Percentiles rank a stretch among this genome's conserved stretches.
These are phyloP conservation scores for Callimorpha dominula DNA, from an alignment of 2,888 invertebrate genomes.

Conservation along the genomic window DNA sequence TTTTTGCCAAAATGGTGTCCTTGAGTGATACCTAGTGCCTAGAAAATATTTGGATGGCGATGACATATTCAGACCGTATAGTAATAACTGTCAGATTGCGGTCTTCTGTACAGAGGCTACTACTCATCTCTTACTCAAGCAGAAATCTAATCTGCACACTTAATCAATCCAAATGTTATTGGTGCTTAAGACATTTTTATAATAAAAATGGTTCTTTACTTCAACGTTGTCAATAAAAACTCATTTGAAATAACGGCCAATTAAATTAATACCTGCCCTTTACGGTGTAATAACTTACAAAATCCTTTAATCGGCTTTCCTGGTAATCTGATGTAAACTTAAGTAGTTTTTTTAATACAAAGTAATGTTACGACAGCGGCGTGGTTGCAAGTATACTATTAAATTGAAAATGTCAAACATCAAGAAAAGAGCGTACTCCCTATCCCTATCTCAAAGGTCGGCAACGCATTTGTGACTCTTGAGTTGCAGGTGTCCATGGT, in stretches of 20 bases:
- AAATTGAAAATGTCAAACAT: background rate
- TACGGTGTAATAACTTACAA: conserved; percentile 9
- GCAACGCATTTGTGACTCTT: no score
- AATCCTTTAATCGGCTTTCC: conserved; percentile 9
- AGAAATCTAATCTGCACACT: no score
- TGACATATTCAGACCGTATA: no score
- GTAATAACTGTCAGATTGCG: no score
- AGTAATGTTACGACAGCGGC: background rate
- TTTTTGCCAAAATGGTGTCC: no score
- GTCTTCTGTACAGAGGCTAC: no score
- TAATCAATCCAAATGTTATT: background rate
- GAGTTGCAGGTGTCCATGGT: no score
- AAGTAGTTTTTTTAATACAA: conserved; percentile 1
- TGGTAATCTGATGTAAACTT: conserved; percentile 11
- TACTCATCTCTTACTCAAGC: background rate
- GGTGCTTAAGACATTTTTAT: background rate
- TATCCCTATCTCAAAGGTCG: no score
- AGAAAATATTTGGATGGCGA: no score
- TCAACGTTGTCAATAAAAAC: background rate
- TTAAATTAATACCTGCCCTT: background rate
- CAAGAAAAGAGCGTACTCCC: no score
- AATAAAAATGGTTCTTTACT: background rate
- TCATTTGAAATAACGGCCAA: background rate
- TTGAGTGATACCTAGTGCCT: no score
- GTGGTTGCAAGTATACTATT: background rate